Conservation (phyloP, 2,888 invertebrate genomes). For the Philonicus albiceps region DNA sequence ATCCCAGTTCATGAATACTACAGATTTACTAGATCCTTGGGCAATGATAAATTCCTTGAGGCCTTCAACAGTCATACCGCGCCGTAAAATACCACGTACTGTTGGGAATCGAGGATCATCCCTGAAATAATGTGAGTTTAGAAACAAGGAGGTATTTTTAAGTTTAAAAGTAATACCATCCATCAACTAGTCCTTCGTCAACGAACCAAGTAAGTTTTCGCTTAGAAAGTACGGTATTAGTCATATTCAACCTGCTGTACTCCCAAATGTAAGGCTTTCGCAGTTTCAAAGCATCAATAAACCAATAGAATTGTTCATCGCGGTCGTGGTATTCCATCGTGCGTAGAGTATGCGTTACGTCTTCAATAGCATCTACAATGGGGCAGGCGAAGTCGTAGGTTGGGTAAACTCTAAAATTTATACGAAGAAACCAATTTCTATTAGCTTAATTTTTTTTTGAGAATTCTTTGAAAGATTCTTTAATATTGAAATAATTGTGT, state of each 20-base stretch:
- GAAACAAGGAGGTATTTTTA: neutral
- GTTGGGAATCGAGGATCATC: conserved; percentile 99
- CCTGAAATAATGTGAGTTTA: conserved; percentile 65
- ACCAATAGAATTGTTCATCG: conserved; percentile 98
- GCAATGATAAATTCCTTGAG: conserved; percentile 96
- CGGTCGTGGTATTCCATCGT: conserved; percentile 99
- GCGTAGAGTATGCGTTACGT: conserved; percentile 95
- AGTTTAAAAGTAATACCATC: conserved; percentile 70
- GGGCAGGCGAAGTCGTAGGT: conserved; percentile 99
- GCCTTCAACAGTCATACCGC: conserved; percentile 98
- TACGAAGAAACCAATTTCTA: neutral
- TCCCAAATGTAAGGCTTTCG: conserved; percentile 95
- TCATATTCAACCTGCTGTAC: conserved; percentile 96
- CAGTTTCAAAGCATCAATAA: conserved; percentile 84
- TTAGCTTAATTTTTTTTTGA: neutral
- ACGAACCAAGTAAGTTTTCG: conserved; percentile 99
- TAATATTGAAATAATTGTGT: too few species aligned
- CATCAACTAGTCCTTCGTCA: conserved; percentile 90
- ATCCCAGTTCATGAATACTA: conserved; percentile 99
- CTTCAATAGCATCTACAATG: conserved; percentile 96
- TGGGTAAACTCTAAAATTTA: conserved; percentile 84
- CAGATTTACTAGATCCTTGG: conserved; percentile 96
- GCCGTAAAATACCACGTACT: conserved; percentile 92
- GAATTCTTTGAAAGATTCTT: too few species aligned
- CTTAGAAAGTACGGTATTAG: conserved; percentile 97